Evolutionary conservation across 2,888 invertebrate genomes (phyloP).

Genomic region (Thera britannica): DNA sequence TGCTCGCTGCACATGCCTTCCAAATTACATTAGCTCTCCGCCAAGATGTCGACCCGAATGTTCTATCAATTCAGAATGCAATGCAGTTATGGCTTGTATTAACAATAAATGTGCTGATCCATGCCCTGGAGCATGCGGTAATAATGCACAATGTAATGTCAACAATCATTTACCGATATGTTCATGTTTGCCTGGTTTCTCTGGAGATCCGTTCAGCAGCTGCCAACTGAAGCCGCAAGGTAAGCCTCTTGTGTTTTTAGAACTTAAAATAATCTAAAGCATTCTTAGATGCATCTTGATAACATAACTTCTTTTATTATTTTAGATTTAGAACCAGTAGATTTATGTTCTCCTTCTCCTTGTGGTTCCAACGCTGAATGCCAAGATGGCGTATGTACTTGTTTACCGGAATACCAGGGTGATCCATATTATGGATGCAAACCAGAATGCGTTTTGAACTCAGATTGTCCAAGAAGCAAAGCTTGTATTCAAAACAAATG

Average conservation of each 20-base stretch:
- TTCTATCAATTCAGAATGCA: conserved; percentile 88
- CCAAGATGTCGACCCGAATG: conserved; percentile 91
- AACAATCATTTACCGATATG: conserved; percentile 89
- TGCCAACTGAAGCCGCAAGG: conserved; percentile 68
- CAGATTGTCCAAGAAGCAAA: conserved; percentile 87
- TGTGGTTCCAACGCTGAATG: conserved; percentile 89
- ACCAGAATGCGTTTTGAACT: conserved; percentile 91
- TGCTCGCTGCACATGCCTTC: conserved; percentile 89
- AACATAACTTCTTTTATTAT: conserved; percentile 26
- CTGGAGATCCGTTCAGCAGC: conserved; percentile 89
- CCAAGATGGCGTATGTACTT: conserved; percentile 87
- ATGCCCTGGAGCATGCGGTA: conserved; percentile 91
- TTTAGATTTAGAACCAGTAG: conserved; percentile 69
- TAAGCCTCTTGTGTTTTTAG: conserved; percentile 40
- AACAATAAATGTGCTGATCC: conserved; percentile 90
- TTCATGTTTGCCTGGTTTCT: conserved; percentile 87
- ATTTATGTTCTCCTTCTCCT: conserved; percentile 88
- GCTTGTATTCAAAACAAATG: conserved; percentile 92
- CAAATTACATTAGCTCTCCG: conserved; percentile 90
- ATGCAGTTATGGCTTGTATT: conserved; percentile 88
- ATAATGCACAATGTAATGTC: conserved; percentile 89
- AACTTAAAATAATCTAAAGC: not conserved
- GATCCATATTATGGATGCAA: conserved; percentile 90
- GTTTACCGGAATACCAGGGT: conserved; percentile 89
- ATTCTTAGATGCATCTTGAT: not conserved